phyloP scores from a whole-genome alignment of 1,140 invertebrate species.

The Leptestheria dahalacensis region DNA sequence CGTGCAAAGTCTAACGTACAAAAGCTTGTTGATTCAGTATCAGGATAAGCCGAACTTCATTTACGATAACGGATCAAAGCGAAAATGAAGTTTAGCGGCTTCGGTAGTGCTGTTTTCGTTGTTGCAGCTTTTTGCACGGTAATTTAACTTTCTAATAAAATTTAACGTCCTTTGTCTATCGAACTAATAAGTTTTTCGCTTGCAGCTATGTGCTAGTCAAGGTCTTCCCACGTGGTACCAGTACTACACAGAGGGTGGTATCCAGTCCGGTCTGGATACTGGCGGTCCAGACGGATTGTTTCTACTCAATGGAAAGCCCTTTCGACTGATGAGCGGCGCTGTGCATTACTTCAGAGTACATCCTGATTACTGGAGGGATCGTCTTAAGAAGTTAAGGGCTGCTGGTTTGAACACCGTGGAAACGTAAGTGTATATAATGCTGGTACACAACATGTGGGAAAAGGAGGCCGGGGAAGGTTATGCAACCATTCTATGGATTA shows the following conservation, averaged over 20 bases:
- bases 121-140: too few species aligned
- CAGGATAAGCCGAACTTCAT: too few species aligned
- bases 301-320: conserved; percentile 26
- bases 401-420: conserved; percentile 36
- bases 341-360: conserved; percentile 40
- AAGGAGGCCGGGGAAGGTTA: too few species aligned
- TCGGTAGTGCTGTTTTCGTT: too few species aligned
- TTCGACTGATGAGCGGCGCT: conserved; percentile 30
- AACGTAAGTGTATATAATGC: conserved; percentile 28
- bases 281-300: conserved; percentile 19
- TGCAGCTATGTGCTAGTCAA: background rate
- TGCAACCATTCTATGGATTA: background rate
- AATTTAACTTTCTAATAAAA: too few species aligned
- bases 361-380: conserved; percentile 34
- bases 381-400: conserved; percentile 35
- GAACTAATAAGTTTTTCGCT: too few species aligned
- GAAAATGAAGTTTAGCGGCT: too few species aligned
- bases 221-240: conserved; percentile 22
- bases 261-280: conserved; percentile 18
- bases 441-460: too few species aligned
- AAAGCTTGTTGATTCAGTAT: too few species aligned
- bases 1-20: too few species aligned
- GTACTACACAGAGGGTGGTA: conserved; percentile 22
- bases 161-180: too few species aligned
- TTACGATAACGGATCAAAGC: too few species aligned